These are phyloP conservation scores for Halichoeres trimaculatus DNA, from an alignment of 2,113 vertebrate genomes.

Conservation along the genomic window DNA sequence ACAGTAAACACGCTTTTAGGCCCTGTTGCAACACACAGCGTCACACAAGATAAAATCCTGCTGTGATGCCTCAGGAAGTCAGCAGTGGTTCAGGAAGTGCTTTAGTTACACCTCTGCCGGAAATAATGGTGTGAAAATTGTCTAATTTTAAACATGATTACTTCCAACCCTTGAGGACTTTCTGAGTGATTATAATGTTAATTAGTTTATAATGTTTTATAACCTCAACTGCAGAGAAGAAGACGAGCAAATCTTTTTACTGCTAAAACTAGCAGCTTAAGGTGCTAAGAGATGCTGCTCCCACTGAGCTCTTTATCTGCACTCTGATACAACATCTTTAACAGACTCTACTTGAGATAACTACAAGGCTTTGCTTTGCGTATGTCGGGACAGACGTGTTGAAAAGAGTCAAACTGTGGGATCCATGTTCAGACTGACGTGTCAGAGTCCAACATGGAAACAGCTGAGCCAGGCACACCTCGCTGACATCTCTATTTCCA, in stretches of 20 bases:
- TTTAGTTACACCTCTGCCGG: conserved; percentile 55
- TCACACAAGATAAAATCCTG: conserved; percentile 22
- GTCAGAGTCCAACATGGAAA: conserved; percentile 53
- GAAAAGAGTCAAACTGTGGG: conserved; percentile 52
- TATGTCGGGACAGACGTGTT: conserved; percentile 40
- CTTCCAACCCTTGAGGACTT: conserved; percentile 41
- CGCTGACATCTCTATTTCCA: conserved; percentile 17
- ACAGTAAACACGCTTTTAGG: conserved; percentile 13
- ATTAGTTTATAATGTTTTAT: conserved; percentile 29
- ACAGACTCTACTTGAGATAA: conserved; percentile 23
- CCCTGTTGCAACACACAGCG: neutral
- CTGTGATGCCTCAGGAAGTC: conserved; percentile 7
- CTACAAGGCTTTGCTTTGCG: conserved; percentile 31
- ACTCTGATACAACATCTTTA: conserved; percentile 29
- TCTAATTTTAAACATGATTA: conserved; percentile 52
- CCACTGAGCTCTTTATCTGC: conserved; percentile 22
- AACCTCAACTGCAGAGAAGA: conserved; percentile 23
- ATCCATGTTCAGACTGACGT: conserved; percentile 33
- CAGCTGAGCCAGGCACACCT: conserved; percentile 36
- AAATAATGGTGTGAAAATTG: conserved; percentile 25
- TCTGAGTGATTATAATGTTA: conserved; percentile 37
- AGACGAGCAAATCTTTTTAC: conserved; percentile 10
- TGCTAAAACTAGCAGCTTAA: conserved; percentile 23
- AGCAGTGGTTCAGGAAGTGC: conserved; percentile 20
- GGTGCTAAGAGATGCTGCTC: no score